These are phyloP conservation scores for Drosophila ambigua DNA, from an alignment of 1,140 invertebrate species.

Conservation along the genomic window DNA sequence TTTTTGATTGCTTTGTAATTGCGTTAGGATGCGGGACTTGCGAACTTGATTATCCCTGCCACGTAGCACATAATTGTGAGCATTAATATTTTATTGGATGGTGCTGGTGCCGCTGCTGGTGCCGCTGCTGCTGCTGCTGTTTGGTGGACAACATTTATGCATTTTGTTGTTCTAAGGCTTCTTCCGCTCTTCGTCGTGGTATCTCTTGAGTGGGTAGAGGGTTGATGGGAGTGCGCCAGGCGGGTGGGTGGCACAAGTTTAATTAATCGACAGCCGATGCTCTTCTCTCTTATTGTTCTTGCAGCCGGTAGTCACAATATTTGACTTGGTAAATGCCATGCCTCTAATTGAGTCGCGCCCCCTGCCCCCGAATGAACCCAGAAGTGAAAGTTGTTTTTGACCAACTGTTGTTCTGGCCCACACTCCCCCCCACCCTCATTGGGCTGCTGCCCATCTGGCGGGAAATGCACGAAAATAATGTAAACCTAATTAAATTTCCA, in stretches of 20 bases:
- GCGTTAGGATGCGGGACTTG: conserved; percentile 48
- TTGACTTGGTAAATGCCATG: conserved; percentile 75
- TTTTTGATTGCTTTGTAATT: conserved; percentile 77
- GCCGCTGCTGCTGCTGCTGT: background rate
- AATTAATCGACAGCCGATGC: conserved; percentile 74
- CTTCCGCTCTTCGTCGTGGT: conserved; percentile 1
- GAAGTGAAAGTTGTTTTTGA: conserved; percentile 66
- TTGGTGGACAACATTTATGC: conserved; percentile 46
- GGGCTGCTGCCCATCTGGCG: conserved; percentile 65
- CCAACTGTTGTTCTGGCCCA: conserved; percentile 50
- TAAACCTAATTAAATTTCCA: conserved; percentile 82
- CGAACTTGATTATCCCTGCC: conserved; percentile 53
- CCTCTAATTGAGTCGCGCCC: conserved; percentile 69
- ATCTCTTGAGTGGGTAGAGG: too few species aligned
- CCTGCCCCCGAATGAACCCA: conserved; percentile 3
- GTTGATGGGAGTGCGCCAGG: too few species aligned
- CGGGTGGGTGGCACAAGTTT: conserved; percentile 41
- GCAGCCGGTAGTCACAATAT: conserved; percentile 64
- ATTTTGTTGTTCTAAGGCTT: conserved; percentile 40
- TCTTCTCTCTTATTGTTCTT: conserved; percentile 60
- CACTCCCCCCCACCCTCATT: conserved; percentile 11
- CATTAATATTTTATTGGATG: conserved; percentile 79
- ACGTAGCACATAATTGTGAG: conserved; percentile 76
- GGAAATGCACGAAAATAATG: conserved; percentile 72
- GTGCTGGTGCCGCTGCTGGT: conserved; percentile 29